Evolutionary conservation across 2,888 invertebrate species (phyloP).

Genomic region (Anthophora plumipes): DNA sequence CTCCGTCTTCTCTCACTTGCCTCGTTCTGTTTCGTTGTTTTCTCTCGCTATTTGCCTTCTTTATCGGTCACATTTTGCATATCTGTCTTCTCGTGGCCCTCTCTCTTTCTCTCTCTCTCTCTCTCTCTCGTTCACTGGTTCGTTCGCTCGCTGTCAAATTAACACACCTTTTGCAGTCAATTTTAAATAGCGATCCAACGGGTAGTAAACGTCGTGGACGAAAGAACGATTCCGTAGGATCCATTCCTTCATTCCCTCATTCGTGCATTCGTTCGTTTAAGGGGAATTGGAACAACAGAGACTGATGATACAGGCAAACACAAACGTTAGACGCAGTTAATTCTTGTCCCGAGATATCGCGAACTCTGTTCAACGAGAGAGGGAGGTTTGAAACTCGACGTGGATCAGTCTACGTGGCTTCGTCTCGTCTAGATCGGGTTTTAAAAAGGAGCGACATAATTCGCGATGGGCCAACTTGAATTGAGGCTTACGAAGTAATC

Average conservation of each 20-base stretch:
- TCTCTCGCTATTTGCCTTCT: background rate
- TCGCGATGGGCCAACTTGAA: conserved; percentile 65
- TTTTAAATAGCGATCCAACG: conserved; percentile 64
- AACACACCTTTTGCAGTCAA: conserved; percentile 67
- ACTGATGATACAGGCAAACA: conserved; percentile 56
- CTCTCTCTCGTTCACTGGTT: background rate
- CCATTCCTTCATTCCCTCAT: too few species aligned
- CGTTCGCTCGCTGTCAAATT: conserved; percentile 61
- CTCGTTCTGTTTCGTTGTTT: too few species aligned
- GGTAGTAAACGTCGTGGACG: conserved; percentile 5
- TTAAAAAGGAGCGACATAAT: conserved; percentile 58
- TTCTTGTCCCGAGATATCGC: conserved; percentile 39
- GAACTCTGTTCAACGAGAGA: conserved; percentile 10
- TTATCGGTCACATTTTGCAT: background rate
- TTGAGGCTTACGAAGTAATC: conserved; percentile 68
- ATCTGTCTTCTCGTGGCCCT: background rate
- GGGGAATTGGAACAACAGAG: conserved; percentile 57
- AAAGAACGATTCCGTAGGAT: too few species aligned
- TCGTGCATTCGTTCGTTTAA: too few species aligned
- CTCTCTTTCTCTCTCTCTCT: conserved; percentile 18
- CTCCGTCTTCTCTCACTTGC: too few species aligned
- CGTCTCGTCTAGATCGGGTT: conserved; percentile 27
- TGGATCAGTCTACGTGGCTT: conserved; percentile 33
- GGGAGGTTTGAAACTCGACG: background rate
- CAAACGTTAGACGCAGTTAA: conserved; percentile 58